A percentile compares a stretch with the other conserved stretches of the same genome.
phyloP scores from a whole-genome alignment of 2,797 vertebrate species.

The Paratrypauchen microcephalus region DNA sequence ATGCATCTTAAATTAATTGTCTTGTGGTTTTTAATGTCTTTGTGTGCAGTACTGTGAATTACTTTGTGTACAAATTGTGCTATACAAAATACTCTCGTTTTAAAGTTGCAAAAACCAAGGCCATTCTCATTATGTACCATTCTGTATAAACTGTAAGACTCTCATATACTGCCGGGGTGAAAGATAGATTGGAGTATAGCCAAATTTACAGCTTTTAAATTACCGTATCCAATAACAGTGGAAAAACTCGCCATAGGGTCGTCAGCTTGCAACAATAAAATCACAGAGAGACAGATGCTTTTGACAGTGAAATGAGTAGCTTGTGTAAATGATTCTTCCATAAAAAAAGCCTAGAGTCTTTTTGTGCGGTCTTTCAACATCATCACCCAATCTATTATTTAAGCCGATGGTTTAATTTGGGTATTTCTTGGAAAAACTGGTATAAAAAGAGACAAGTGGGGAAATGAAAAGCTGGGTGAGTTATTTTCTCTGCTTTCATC shows the following conservation, averaged over 20 bases:
- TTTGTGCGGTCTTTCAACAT: conserved; percentile 2
- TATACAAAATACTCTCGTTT: too few species aligned
- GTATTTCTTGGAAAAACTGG: conserved; percentile 14
- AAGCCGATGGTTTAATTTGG: conserved; percentile 16
- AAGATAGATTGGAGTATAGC: background rate
- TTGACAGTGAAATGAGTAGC: conserved; percentile 4
- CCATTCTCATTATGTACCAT: background rate
- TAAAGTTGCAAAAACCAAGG: too few species aligned
- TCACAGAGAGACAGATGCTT: background rate
- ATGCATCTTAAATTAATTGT: too few species aligned
- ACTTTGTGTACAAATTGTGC: too few species aligned
- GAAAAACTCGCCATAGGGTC: background rate
- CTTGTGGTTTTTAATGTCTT: too few species aligned
- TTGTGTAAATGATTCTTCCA: background rate
- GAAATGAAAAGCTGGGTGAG: conserved; percentile 24
- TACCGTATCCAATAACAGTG: background rate
- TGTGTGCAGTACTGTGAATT: too few species aligned
- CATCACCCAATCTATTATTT: conserved; percentile 10
- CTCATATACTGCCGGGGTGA: too few species aligned
- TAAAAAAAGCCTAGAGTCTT: background rate
- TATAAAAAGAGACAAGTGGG: conserved; percentile 16
- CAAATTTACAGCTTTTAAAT: background rate
- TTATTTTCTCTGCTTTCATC: conserved; percentile 48
- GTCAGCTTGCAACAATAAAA: background rate
- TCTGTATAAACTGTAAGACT: background rate